A percentile compares a stretch with the other conserved stretches of the same genome.
phyloP scores from a whole-genome alignment of 1,140 invertebrate genomes.

The Drosophila elegans region DNA sequence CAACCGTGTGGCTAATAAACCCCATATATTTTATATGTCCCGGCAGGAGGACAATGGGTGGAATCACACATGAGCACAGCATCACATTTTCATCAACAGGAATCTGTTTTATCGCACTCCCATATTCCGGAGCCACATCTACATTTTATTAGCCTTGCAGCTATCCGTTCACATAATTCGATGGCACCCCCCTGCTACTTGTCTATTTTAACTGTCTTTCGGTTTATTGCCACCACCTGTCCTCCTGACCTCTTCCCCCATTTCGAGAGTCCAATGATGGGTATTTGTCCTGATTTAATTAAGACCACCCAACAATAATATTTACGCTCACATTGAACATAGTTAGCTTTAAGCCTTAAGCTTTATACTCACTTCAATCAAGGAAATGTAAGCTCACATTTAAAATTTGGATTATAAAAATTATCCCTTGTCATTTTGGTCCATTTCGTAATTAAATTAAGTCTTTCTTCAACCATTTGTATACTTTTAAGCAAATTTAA shows the following conservation, averaged over 20 bases:
- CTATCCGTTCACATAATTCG: constrained; percentile 58
- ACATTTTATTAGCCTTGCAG: constrained; percentile 57
- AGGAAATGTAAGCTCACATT: no score
- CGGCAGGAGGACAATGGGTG: constrained; percentile 23
- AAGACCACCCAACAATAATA: constrained; percentile 3
- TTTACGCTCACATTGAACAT: neutral
- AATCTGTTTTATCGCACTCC: constrained; percentile 39
- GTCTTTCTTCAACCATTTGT: no score
- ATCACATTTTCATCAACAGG: constrained; percentile 49
- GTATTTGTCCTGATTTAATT: constrained; percentile 32
- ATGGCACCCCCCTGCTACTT: constrained; percentile 37
- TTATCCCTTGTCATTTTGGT: no score
- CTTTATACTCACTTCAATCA: neutral
- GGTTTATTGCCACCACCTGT: constrained; percentile 35
- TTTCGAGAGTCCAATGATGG: constrained; percentile 6
- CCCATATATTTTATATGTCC: constrained; percentile 36
- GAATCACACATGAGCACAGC: constrained; percentile 28
- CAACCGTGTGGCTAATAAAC: constrained; percentile 48
- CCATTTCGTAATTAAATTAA: no score
- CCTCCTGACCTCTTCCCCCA: neutral
- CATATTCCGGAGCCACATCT: constrained; percentile 30
- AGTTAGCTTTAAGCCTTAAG: neutral
- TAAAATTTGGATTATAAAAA: no score
- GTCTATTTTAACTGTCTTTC: constrained; percentile 51
- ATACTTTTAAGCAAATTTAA: no score